phyloP scores from a whole-genome alignment of 2,113 vertebrate species.

The Potamarius usumacintae region DNA sequence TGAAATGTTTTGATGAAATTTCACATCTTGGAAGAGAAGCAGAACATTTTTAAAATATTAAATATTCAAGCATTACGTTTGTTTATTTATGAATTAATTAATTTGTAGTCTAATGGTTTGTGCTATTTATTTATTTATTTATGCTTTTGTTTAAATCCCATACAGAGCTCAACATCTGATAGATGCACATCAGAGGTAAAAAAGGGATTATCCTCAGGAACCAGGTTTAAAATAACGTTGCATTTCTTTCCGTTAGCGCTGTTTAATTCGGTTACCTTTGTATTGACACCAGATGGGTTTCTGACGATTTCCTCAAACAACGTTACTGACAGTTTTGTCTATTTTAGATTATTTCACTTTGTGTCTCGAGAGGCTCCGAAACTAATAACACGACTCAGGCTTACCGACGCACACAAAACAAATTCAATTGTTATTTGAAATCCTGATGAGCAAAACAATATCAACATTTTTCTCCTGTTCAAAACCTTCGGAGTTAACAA shows the following conservation, averaged over 20 bases:
- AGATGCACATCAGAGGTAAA: neutral
- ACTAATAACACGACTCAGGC: neutral
- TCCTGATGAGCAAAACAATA: neutral
- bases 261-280: constrained; percentile 22
- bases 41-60: no score
- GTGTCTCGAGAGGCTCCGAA: neutral
- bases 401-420: neutral
- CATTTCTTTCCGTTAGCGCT: neutral
- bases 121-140: no score
- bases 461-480: neutral
- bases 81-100: no score
- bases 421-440: neutral
- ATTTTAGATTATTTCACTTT: neutral
- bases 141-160: no score
- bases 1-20: neutral
- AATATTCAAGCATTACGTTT: no score
- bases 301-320: neutral
- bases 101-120: no score
- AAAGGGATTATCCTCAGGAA: neutral
- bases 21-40: no score
- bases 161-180: neutral
- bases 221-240: neutral
- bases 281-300: constrained; percentile 17
- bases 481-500: neutral
- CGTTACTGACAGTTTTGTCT: neutral